Conservation (phyloP, 2,888 invertebrate genomes). For the Dryobotodes eremita region DNA sequence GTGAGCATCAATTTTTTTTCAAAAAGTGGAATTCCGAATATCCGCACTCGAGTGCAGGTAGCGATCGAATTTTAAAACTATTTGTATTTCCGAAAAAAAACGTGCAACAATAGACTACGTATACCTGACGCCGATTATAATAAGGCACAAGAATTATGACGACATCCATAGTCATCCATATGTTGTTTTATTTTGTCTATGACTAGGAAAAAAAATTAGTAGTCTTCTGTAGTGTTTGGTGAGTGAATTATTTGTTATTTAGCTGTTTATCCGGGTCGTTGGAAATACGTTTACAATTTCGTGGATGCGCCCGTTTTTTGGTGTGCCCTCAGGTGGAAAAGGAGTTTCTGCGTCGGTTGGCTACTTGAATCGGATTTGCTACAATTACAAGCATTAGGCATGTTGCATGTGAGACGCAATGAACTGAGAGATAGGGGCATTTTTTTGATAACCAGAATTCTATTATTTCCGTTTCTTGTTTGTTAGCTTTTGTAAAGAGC, state of each 20-base stretch:
- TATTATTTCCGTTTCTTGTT: slow-evolving; percentile 56
- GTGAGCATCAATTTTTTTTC: slow-evolving; percentile 87
- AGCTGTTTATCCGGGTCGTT: slow-evolving; percentile 80
- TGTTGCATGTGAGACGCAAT: slow-evolving; percentile 73
- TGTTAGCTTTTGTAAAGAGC: slow-evolving; percentile 43
- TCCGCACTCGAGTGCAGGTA: slow-evolving; percentile 88
- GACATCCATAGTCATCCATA: slow-evolving; percentile 82
- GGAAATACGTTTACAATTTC: slow-evolving; percentile 84
- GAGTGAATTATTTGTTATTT: slow-evolving; percentile 84
- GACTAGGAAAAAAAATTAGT: slow-evolving; percentile 67
- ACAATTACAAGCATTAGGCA: slow-evolving; percentile 82
- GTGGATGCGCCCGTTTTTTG: slow-evolving; percentile 81
- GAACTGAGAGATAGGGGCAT: slow-evolving; percentile 66
- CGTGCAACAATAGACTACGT: slow-evolving; percentile 82
- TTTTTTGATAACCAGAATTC: slow-evolving; percentile 62
- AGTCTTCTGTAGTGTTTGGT: slow-evolving; percentile 75
- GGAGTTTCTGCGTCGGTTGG: slow-evolving; percentile 84
- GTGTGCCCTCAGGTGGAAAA: slow-evolving; percentile 79
- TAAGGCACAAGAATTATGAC: slow-evolving; percentile 89
- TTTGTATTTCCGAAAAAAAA: slow-evolving; percentile 89
- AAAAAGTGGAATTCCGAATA: slow-evolving; percentile 86
- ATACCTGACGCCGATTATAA: slow-evolving; percentile 89
- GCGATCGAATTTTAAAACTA: slow-evolving; percentile 86
- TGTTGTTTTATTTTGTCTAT: slow-evolving; percentile 81
- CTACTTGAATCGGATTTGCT: slow-evolving; percentile 84